Evolutionary conservation across 2,113 vertebrate genomes (phyloP), one percentile per base, ranked within the genome.

Genomic region (Channa maculata): DNA sequence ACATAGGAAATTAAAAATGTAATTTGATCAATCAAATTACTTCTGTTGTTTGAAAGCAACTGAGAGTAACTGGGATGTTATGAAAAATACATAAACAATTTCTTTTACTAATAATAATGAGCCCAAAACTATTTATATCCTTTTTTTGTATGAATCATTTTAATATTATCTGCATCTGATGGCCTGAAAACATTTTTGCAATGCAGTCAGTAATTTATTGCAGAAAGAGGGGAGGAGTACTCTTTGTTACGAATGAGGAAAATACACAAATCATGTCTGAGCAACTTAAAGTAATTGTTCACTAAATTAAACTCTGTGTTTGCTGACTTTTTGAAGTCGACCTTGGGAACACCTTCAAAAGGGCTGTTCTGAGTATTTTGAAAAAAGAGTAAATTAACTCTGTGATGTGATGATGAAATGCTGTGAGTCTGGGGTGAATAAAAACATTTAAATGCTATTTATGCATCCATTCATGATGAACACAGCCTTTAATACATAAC

Each of bases 221-320:
- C 52, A 54, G 50, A 49, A 8, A n/a, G 10, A 41, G 13, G 12
- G 64, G 39, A 14, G 37, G 0, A 57, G 3, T 10, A 24, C 8
- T 65, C 7, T 71, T 3, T 69, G 44, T 73, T 71, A 86, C 75
- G 71, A 82, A 80, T 74, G 65, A 72, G 71, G 54, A 58, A 71
- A 85, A 84, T 77, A 45, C 69, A 85, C 79, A 63, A 73, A 68
- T 91, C 71, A 84, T 71, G 0, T 1, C 54, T 44, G 65, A 71
- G 55, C 45, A 67, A 64, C 46, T 79, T 50, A 68, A 39, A 82
- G 41, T 55, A 57, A 53, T 61, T 49, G 15, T 38, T 83, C 33
- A 57, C n/a, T 24, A 62, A 77, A 77, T 65, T 11, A 68, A 76
- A 61, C 65, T 39, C 37, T 55, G 72, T 75, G 46, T 65, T 3